Percentiles rank a stretch among this genome's conserved stretches.
phyloP scores from a whole-genome alignment of 2,113 vertebrate species.

The Hippolais icterina region DNA sequence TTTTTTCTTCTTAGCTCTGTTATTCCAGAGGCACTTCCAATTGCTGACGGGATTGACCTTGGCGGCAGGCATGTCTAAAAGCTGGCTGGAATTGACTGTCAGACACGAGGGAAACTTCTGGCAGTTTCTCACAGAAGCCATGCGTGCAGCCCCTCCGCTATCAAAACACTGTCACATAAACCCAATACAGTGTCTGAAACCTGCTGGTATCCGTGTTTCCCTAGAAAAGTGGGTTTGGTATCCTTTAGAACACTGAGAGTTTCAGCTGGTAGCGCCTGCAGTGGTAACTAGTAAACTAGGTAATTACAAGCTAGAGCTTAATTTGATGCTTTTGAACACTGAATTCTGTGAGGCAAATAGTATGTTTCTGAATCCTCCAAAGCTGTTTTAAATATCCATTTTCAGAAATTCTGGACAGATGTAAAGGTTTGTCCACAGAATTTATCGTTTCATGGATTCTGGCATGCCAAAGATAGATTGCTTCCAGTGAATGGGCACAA shows the following conservation, averaged over 20 bases:
- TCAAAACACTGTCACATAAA: background rate
- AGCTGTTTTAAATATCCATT: background rate
- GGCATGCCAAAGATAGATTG: background rate
- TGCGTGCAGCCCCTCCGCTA: background rate
- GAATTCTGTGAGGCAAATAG: background rate
- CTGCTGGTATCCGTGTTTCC: background rate
- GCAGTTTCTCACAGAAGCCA: background rate
- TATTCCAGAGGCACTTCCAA: rapidly evolving
- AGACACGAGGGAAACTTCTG: background rate
- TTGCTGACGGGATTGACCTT: background rate
- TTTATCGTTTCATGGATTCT: background rate
- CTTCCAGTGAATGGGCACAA: background rate
- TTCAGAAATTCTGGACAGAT: background rate
- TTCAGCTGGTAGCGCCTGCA: background rate
- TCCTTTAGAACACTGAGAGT: background rate
- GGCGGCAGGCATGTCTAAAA: background rate
- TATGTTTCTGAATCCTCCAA: background rate
- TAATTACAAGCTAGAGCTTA: background rate
- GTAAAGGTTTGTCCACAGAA: background rate
- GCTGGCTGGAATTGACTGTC: background rate
- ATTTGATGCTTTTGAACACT: background rate
- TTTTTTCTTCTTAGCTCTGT: background rate
- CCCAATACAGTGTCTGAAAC: background rate
- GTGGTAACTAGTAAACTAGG: background rate
- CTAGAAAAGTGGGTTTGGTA: background rate